Evolutionary conservation across 2,888 invertebrate species (phyloP).

Genomic region (Apotomis betuletana): DNA sequence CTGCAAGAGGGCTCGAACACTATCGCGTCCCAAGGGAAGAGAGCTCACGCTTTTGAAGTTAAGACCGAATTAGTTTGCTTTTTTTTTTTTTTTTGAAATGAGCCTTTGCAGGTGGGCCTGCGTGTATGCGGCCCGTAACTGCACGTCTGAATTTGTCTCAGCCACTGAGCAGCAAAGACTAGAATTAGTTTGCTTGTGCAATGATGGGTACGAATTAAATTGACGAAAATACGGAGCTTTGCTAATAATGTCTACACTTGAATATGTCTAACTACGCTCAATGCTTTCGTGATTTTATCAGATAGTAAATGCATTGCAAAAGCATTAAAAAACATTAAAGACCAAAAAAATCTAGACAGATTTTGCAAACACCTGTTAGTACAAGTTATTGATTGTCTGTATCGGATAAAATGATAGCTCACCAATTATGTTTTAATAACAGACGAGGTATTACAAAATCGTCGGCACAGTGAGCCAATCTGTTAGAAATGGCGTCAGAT

Average conservation of each 20-base stretch:
- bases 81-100: too few relatives aligned
- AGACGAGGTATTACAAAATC: too few relatives aligned
- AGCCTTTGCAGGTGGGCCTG: too few relatives aligned
- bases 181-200: constrained; percentile 20
- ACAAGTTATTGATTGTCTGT: background rate
- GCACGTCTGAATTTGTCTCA: too few relatives aligned
- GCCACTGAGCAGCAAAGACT: too few relatives aligned
- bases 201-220: constrained; percentile 1
- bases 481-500: too few relatives aligned
- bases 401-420: background rate
- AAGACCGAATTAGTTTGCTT: constrained; percentile 20
- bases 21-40: constrained; percentile 27
- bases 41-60: constrained; percentile 39
- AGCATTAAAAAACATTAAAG: background rate
- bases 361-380: background rate
- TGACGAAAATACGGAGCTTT: background rate
- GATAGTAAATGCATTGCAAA: too few relatives aligned
- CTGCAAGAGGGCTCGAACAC: constrained; percentile 42
- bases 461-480: too few relatives aligned
- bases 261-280: too few relatives aligned
- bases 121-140: too few relatives aligned
- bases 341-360: background rate
- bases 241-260: background rate
- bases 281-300: too few relatives aligned
- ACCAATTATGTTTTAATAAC: too few relatives aligned